A percentile compares a stretch with the other conserved stretches of the same genome.
Conservation (phyloP, 2,888 invertebrate genomes). For the Myopa tessellatipennis region DNA sequence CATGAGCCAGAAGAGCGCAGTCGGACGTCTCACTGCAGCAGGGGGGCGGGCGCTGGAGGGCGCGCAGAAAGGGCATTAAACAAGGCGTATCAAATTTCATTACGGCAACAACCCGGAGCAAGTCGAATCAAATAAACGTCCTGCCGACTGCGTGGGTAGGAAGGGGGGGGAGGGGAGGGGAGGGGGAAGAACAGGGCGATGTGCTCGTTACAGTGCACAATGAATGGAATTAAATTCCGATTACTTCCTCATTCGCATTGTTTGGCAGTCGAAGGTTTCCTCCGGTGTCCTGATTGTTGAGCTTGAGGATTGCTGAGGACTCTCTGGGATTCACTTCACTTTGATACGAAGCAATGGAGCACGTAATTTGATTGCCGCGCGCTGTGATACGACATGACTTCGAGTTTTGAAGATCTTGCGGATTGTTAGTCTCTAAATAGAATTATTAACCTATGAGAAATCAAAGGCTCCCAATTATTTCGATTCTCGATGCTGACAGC, state of each 20-base stretch:
- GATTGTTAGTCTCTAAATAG: constrained; percentile 1
- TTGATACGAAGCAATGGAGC: constrained; percentile 33
- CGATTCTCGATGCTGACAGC: constrained; percentile 6
- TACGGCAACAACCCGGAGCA: constrained; percentile 51
- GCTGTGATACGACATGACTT: constrained; percentile 4
- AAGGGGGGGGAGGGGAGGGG: background rate
- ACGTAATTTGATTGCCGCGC: constrained; percentile 19
- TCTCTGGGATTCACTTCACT: background rate
- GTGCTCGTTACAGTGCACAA: constrained; percentile 6
- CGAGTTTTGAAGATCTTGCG: background rate
- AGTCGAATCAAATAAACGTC: constrained; percentile 65
- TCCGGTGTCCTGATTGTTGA: background rate
- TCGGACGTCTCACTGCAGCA: constrained; percentile 22
- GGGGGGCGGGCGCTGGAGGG: background rate
- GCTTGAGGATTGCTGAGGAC: background rate
- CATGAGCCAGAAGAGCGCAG: background rate
- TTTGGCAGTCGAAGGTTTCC: background rate
- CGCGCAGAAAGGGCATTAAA: constrained; percentile 66
- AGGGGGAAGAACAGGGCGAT: background rate
- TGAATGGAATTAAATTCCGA: constrained; percentile 34
- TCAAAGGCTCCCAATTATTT: constrained; percentile 14
- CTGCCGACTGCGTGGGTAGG: constrained; percentile 56
- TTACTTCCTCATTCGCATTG: constrained; percentile 24
- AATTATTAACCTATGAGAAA: constrained; percentile 31
- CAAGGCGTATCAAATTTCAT: constrained; percentile 70